Conservation (phyloP, 35 echinoderm and acorn worm species). For the Holothuria glaberrima region DNA sequence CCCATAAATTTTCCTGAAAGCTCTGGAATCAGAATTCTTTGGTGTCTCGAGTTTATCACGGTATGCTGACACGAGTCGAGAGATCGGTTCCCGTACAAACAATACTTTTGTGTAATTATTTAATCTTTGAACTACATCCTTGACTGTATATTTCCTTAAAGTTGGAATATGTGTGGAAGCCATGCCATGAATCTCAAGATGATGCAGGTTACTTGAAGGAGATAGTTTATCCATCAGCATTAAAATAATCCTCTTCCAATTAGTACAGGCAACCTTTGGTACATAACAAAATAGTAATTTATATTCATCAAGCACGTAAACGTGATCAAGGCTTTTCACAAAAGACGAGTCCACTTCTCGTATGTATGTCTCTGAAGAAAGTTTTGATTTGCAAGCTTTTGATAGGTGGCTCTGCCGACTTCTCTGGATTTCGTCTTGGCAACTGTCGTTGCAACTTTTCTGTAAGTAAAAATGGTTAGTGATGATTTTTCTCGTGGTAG, state of each 20-base stretch:
- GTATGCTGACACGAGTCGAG: slow-evolving; percentile 65
- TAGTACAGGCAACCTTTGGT: slow-evolving; percentile 80
- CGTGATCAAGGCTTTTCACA: slow-evolving; percentile 31
- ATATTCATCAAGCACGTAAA: slow-evolving; percentile 60
- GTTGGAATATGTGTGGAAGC: slow-evolving; percentile 13
- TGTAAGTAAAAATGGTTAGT: too few species aligned
- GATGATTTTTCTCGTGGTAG: too few species aligned
- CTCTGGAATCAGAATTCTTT: background rate
- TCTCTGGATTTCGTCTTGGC: too few species aligned
- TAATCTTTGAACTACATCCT: slow-evolving; percentile 45
- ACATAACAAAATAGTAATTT: slow-evolving; percentile 77
- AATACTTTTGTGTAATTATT: slow-evolving; percentile 68
- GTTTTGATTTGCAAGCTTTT: too few species aligned
- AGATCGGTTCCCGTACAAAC: slow-evolving; percentile 74
- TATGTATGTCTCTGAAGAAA: background rate
- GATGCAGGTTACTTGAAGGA: background rate
- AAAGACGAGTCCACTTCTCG: background rate
- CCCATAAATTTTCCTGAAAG: background rate
- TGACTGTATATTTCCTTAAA: background rate
- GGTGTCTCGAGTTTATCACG: slow-evolving; percentile 65
- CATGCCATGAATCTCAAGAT: background rate
- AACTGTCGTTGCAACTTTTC: too few species aligned
- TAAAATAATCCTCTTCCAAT: slow-evolving; percentile 67
- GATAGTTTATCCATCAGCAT: slow-evolving; percentile 19
- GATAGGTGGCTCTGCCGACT: too few species aligned